phyloP scores from a whole-genome alignment of 2,797 vertebrate genomes.

The Triplophysa yarkandensis region DNA sequence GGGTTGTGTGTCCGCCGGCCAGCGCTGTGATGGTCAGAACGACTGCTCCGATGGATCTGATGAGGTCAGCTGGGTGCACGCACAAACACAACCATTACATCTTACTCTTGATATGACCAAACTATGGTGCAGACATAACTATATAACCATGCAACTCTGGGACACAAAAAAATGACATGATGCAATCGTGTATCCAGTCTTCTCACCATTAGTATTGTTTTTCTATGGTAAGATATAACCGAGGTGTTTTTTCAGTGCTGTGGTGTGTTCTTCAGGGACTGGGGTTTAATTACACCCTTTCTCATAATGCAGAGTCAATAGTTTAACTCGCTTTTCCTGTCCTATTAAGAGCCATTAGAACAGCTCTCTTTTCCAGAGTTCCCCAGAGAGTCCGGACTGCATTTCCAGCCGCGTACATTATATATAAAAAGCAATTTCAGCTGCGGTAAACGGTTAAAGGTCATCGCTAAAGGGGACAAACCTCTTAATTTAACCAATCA shows the following conservation, averaged over 20 bases:
- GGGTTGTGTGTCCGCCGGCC: conserved; percentile 78
- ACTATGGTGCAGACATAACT: background rate
- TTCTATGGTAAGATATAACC: background rate
- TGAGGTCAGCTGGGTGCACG: conserved; percentile 73
- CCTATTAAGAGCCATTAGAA: conserved; percentile 46
- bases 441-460: conserved; percentile 31
- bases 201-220: background rate
- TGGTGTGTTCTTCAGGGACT: background rate
- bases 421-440: conserved; percentile 54
- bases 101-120: too few species aligned
- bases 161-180: background rate
- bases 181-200: background rate
- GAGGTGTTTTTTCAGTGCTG: background rate
- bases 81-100: conserved; percentile 1
- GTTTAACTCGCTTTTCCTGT: conserved; percentile 25
- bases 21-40: conserved; percentile 80
- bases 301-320: conserved; percentile 52
- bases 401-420: conserved; percentile 22
- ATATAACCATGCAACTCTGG: background rate
- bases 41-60: conserved; percentile 86
- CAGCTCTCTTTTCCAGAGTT: conserved; percentile 23
- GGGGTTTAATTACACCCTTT: conserved; percentile 51
- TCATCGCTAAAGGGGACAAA: conserved; percentile 35
- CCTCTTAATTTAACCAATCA: conserved; percentile 43
- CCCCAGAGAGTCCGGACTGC: conserved; percentile 13